Conservation (phyloP, 30 jellyfish, hydroid and myxozoan species). For the Aurelia coerulea region DNA sequence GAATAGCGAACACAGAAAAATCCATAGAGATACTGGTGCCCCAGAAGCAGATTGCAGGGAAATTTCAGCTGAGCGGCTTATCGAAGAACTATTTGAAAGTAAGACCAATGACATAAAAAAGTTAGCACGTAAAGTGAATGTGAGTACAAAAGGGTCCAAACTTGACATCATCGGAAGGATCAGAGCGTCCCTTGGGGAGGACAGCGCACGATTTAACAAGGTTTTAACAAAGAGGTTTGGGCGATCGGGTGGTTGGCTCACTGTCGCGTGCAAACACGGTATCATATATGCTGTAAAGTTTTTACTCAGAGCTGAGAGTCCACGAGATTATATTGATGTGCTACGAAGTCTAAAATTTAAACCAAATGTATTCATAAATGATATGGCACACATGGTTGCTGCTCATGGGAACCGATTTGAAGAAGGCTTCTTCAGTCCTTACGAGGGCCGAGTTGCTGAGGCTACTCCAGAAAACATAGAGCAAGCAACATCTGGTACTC, state of each 20-base stretch:
- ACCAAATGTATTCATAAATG: conserved; percentile 46
- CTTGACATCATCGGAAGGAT: conserved; percentile 40
- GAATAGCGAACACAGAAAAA: conserved; percentile 55
- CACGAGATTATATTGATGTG: conserved; percentile 46
- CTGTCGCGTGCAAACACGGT: conserved; percentile 48
- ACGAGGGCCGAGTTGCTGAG: conserved; percentile 49
- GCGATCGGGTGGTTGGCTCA: conserved; percentile 69
- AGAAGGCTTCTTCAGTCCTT: conserved; percentile 36
- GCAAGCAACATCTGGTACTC: conserved; percentile 15
- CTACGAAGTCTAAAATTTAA: conserved; percentile 24
- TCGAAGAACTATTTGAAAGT: conserved; percentile 14
- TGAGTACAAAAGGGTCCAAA: conserved; percentile 40
- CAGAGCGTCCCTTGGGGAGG: conserved; percentile 9
- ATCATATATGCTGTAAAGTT: conserved; percentile 33
- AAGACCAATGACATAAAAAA: background rate
- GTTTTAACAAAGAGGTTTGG: conserved; percentile 42
- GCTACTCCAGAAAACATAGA: conserved; percentile 14
- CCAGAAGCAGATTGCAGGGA: conserved; percentile 51
- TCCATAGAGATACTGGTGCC: conserved; percentile 10
- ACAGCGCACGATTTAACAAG: conserved; percentile 21
- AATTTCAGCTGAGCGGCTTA: conserved; percentile 39
- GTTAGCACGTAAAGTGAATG: conserved; percentile 35
- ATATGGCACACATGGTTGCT: conserved; percentile 67
- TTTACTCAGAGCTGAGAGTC: conserved; percentile 58
- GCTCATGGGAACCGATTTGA: conserved; percentile 39